Percentiles rank a stretch among this genome's conserved stretches.
Conservation (phyloP, 2,797 vertebrate species). For the Ara ararauna region DNA sequence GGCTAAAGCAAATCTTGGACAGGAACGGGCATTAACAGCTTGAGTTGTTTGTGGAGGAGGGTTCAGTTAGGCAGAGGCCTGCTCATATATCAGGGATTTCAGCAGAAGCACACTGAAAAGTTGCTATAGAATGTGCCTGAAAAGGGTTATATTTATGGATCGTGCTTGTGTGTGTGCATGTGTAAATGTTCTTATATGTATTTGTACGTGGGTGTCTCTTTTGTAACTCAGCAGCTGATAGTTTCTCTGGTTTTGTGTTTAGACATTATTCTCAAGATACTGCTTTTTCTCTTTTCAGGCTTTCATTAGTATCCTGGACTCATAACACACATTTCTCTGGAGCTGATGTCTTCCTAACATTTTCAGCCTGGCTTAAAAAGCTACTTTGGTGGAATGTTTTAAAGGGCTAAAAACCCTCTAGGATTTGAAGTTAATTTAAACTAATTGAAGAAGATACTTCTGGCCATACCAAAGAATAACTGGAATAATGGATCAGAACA, state of each 20-base stretch:
- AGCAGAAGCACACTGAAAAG: background rate
- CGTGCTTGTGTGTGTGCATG: background rate
- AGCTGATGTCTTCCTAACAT: conserved; percentile 39
- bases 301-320: conserved; percentile 22
- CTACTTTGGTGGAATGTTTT: conserved; percentile 65
- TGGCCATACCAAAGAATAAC: conserved; percentile 41
- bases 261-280: background rate
- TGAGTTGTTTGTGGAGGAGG: background rate
- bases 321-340: background rate
- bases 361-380: conserved; percentile 20
- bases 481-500: conserved; percentile 95
- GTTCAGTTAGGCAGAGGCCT: background rate
- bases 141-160: background rate
- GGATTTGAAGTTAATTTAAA: conserved; percentile 17
- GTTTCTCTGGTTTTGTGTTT: background rate
- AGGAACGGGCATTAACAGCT: background rate
- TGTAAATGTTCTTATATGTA: background rate
- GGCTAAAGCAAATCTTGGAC: background rate
- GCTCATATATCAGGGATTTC: background rate
- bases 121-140: background rate
- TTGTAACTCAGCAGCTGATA: background rate
- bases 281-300: conserved; percentile 48
- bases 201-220: background rate
- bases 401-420: background rate
- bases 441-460: background rate